Base-by-base conservation (phyloP, 2,888 invertebrate genomes). In the Scaptomyza flava region DNA sequence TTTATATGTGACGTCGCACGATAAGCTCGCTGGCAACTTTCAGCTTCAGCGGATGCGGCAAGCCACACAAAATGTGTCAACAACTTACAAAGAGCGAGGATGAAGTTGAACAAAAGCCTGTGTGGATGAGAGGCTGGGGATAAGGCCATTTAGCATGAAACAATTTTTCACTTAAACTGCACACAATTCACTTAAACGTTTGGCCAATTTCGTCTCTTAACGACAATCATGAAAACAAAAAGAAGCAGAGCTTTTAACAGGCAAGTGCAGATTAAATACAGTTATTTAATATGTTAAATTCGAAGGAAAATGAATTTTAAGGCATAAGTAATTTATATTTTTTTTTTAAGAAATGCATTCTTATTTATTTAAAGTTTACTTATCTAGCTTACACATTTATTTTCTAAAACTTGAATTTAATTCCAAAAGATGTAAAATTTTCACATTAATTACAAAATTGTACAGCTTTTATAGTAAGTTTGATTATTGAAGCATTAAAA, bases 121-220 rank as follows among this genome's bases (percentile, higher is more conserved):
- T 17, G 33, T 38, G 17, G 42, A 38, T 38, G 30, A 7, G 30
- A 7, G 51, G 34, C 34, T 30, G 14, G 8, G 12, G 20, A 38
- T 14, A 11, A 11, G 51, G 5, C 14, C 33, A 14, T 42, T 47
- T 14, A 31, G 27, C 41, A 57, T 38, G 47, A 33, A 42, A 34
- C 52, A 42, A 68, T 53, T 69, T 77, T 81, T 68, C 64, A 72
- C 62, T 79, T 60, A 62, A 72, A 73, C 63, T 62, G 66, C 66
- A 38, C 63, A 66, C 72, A 68, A 84, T 81, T 84, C 56, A 69
- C 51, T 68, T 72, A 72, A 81, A 56, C 72, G 47, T 30, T 72
- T 48, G 9, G 53, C 60, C 57, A 67, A 54, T 52, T 54, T 50
- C 12, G 12, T 17, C 9, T 14, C 12, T 69, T 9, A 20, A 12